Evolutionary conservation across 2,113 vertebrate genomes (phyloP), one percentile per base, ranked within the genome.

Genomic region (Numenius arquata): DNA sequence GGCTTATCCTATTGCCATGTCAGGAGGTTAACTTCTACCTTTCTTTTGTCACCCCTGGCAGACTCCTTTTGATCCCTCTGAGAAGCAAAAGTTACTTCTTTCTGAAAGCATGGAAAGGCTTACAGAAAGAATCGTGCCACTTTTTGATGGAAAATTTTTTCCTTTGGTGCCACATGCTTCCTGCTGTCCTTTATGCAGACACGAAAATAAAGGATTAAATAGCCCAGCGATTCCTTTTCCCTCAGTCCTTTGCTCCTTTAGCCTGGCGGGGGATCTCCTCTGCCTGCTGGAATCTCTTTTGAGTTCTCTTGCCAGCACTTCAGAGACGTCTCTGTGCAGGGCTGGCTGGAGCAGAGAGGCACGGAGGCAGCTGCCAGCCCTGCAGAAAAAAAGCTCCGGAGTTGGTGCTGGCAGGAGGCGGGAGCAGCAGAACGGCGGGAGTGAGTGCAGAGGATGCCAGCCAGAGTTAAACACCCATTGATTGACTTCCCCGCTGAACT

Each of bases 1-100:
- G 72, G 62, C 56, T 93, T 91, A 90, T 91, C 74, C 67, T 89
- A 66, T 89, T 95, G 80, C 74, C 71, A 14, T 85, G 94, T 96
- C 92, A 92, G 82, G 53, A 96, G 94, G 94, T 96, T 96, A 96
- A 95, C 90, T 92, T 92, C 48, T 59, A 58, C 65, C 85, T 94
- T 93, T 87, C 74, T 95, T 91, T 94, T 90, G 77, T 95, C 86
- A 88, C 81, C 36, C 55, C 53, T 58, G 53, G 62, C 86, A 94
- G 89, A 76, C 66, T 89, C 32, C 45, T 91, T 95, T 89, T 96
- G 94, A 96, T 93, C 70, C 58, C 53, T 90, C 52, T 45, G n/a
- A 89, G 67, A 73, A 76, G 81, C 22, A 89, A 94, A 97, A 85
- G 53, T 95, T 95, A 55, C 66, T 95, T 70, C 77, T 92, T 91